Conservation (phyloP, 2,113 vertebrate genomes). For the Heliornis fulica region DNA sequence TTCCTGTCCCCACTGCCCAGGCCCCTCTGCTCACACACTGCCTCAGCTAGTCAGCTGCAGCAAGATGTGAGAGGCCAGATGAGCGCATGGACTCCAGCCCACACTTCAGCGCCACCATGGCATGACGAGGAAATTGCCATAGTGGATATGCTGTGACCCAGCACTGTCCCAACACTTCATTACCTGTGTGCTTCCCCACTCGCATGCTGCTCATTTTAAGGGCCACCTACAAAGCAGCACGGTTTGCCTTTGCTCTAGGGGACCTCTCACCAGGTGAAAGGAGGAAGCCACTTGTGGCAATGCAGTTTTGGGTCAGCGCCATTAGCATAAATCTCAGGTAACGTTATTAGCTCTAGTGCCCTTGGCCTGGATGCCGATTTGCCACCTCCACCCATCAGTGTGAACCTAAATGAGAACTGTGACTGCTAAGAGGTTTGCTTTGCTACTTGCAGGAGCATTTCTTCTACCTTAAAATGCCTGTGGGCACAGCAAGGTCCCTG, state of each 20-base stretch:
- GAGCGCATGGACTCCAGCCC: background rate
- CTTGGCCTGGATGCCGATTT: background rate
- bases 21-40: background rate
- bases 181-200: background rate
- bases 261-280: background rate
- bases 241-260: background rate
- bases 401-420: background rate
- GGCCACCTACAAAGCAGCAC: background rate
- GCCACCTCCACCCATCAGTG: rapidly evolving
- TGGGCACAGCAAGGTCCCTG: background rate
- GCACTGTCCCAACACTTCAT: background rate
- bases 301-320: background rate
- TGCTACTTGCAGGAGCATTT: background rate
- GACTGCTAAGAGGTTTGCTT: background rate
- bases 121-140: background rate
- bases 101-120: rapidly evolving
- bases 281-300: background rate
- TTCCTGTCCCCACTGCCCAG: background rate
- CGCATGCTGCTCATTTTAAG: background rate
- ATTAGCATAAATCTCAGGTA: background rate
- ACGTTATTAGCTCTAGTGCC: background rate
- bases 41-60: background rate
- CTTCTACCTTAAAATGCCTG: background rate
- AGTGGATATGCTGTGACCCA: background rate
- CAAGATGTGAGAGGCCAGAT: background rate